Evolutionary conservation across 2,797 vertebrate species (phyloP).

Genomic region (Diplodus sargus): DNA sequence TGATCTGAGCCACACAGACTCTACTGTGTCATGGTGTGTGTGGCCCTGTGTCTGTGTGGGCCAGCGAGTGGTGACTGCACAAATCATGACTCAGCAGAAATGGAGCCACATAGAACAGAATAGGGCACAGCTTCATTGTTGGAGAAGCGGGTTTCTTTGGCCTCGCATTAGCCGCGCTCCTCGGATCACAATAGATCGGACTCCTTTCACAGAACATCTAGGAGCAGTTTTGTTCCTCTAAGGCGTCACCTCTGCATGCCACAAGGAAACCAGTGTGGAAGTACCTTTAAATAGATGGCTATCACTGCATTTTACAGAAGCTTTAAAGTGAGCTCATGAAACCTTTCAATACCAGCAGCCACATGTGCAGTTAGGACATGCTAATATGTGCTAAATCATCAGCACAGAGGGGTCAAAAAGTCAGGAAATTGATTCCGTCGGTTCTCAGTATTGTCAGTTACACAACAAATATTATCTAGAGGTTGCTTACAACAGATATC

Average conservation of each 20-base stretch:
- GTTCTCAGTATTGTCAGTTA: neutral
- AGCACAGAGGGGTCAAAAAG: neutral
- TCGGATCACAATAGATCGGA: constrained; percentile 31
- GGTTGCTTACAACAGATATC: constrained; percentile 1
- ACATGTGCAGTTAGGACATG: neutral
- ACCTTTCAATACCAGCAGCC: neutral
- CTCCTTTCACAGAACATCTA: constrained; percentile 27
- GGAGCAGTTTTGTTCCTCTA: neutral
- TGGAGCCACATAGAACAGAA: constrained; percentile 42
- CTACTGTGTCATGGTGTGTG: constrained; percentile 82
- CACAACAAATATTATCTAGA: neutral
- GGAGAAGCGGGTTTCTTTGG: constrained; percentile 39
- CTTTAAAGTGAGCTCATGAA: constrained; percentile 4
- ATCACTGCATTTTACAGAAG: constrained; percentile 5
- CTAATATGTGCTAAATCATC: neutral
- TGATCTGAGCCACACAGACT: constrained; percentile 80
- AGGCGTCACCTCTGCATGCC: neutral
- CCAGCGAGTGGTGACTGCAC: constrained; percentile 66
- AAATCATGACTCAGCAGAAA: constrained; percentile 81
- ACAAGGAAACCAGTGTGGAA: neutral
- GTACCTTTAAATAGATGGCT: neutral
- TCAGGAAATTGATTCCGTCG: neutral
- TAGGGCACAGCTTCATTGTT: constrained; percentile 47
- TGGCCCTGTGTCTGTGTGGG: constrained; percentile 77
- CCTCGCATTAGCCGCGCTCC: constrained; percentile 16